Conservation (phyloP, 2,888 invertebrate genomes). For the Tholera decimalis region DNA sequence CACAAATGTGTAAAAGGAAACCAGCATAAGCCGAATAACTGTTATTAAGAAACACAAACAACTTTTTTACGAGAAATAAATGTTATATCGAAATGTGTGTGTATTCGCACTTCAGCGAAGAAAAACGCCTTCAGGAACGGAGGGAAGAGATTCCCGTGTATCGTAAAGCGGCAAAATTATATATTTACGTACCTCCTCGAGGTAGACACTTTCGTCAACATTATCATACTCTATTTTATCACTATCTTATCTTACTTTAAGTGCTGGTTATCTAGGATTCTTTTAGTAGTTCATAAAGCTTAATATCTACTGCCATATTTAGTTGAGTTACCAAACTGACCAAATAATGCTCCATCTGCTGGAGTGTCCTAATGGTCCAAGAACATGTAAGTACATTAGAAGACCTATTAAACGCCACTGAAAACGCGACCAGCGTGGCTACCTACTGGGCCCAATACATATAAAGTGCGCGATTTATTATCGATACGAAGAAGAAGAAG, state of each 20-base stretch:
- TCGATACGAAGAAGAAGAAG: too few species aligned
- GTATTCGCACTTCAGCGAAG: constrained; percentile 47
- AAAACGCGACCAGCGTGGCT: too few species aligned
- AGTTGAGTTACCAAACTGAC: too few species aligned
- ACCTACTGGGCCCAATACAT: too few species aligned
- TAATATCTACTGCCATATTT: neutral
- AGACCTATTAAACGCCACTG: too few species aligned
- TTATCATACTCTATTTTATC: constrained; percentile 39
- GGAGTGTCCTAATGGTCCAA: too few species aligned
- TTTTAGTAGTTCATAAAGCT: neutral
- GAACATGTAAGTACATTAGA: too few species aligned
- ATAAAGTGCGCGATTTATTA: too few species aligned
- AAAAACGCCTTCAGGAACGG: constrained; percentile 53
- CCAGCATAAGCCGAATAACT: constrained; percentile 63
- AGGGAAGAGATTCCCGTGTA: constrained; percentile 52
- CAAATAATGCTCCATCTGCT: too few species aligned
- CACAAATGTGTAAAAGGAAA: constrained; percentile 64
- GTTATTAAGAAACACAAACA: constrained; percentile 65
- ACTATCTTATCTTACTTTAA: constrained; percentile 7
- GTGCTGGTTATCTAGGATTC: neutral
- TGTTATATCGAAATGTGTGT: constrained; percentile 61
- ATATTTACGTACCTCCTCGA: constrained; percentile 55
- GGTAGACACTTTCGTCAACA: constrained; percentile 45
- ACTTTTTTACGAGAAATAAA: constrained; percentile 67
- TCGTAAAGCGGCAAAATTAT: constrained; percentile 63